These are phyloP conservation scores for Microtus montanus DNA, from an alignment of 2,113 vertebrate genomes.

Conservation along the genomic window DNA sequence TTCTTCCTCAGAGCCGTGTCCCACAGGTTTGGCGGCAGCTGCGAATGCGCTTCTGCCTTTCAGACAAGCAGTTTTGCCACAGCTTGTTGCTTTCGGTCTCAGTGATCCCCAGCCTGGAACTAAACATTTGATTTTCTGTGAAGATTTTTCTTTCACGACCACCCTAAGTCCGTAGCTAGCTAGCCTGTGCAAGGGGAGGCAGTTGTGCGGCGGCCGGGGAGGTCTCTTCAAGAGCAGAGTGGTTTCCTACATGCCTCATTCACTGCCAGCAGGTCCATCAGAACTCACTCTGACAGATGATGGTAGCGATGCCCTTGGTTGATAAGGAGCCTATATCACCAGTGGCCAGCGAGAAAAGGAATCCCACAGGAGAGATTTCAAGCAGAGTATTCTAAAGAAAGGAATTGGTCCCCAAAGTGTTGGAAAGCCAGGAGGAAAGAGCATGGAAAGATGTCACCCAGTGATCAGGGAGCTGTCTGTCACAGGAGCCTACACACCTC, in stretches of 20 bases:
- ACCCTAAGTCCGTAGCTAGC: not conserved
- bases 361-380: not conserved
- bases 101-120: not conserved
- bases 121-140: not conserved
- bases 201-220: rapidly evolving
- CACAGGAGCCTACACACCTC: not conserved
- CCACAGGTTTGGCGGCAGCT: too few relatives aligned
- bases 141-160: not conserved
- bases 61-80: not conserved
- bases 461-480: not conserved
- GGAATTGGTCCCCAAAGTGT: not conserved
- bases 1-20: not conserved
- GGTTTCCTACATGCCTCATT: not conserved
- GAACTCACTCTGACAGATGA: not conserved
- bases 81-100: not conserved
- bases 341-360: not conserved
- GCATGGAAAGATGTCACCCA: not conserved
- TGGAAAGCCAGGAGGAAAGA: not conserved
- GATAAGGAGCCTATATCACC: not conserved
- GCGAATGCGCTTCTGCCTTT: not conserved
- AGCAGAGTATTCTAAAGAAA: not conserved
- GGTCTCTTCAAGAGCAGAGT: not conserved
- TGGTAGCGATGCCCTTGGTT: not conserved
- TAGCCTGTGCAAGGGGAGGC: not conserved
- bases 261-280: not conserved